phyloP scores from a whole-genome alignment of 2,888 invertebrate species.

The Theristus sp. region DNA sequence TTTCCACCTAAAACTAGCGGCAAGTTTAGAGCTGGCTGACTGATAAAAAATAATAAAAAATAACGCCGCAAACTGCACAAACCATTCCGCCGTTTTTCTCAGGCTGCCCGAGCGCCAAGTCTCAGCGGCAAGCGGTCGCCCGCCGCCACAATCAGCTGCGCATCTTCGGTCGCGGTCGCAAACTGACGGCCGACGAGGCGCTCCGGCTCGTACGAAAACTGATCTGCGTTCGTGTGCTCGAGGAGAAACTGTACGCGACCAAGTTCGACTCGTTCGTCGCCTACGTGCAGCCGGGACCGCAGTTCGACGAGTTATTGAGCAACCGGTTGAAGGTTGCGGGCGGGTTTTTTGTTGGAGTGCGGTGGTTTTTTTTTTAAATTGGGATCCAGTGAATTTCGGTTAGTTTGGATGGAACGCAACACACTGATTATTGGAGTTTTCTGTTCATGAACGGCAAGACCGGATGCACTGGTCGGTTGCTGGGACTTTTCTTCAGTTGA shows the following conservation, averaged over 20 bases:
- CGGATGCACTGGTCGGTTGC: too few species aligned
- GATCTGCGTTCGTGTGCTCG: slow-evolving; percentile 33
- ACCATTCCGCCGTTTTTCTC: too few species aligned
- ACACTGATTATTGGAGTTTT: neutral
- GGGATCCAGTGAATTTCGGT: too few species aligned
- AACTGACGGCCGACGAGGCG: slow-evolving; percentile 15
- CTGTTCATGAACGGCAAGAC: neutral
- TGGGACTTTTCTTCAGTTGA: too few species aligned
- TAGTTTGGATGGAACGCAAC: neutral
- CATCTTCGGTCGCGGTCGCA: slow-evolving; percentile 15
- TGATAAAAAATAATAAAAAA: too few species aligned
- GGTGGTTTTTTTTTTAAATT: too few species aligned
- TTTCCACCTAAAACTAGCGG: too few species aligned
- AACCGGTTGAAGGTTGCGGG: neutral
- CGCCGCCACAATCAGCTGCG: slow-evolving; percentile 4
- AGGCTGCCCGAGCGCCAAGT: neutral
- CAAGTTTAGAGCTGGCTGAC: too few species aligned
- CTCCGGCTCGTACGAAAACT: slow-evolving; percentile 41
- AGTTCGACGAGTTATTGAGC: neutral
- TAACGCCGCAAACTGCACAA: too few species aligned
- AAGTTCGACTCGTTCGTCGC: slow-evolving; percentile 12
- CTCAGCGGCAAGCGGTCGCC: neutral
- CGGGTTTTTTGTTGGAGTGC: too few species aligned
- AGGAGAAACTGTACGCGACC: slow-evolving; percentile 13
- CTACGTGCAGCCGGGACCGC: slow-evolving; percentile 11